phyloP scores from a whole-genome alignment of 2,113 vertebrate genomes.

The Cyphomyrus discorhynchus region DNA sequence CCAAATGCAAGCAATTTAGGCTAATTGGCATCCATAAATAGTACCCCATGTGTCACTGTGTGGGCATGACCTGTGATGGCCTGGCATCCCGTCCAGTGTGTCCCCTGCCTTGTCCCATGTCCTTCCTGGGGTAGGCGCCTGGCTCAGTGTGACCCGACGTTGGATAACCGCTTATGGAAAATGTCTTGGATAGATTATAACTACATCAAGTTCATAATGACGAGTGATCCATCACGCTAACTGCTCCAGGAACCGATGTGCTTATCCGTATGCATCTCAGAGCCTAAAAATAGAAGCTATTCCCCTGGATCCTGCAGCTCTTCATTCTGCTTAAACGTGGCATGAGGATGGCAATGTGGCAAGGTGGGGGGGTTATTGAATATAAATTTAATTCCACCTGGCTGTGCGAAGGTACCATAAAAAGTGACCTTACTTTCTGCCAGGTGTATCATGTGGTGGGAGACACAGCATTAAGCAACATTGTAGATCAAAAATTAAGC shows the following conservation, averaged over 20 bases:
- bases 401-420: constrained; percentile 44
- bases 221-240: background rate
- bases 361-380: constrained; percentile 25
- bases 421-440: constrained; percentile 51
- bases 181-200: background rate
- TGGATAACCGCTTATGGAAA: background rate
- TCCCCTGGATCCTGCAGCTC: background rate
- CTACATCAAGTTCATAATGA: background rate
- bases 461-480: constrained; percentile 37
- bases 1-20: background rate
- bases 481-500: constrained; percentile 38
- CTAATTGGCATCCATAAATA: background rate
- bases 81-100: background rate
- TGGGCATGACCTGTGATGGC: background rate
- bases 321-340: background rate
- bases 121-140: background rate
- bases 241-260: background rate
- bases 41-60: background rate
- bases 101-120: background rate
- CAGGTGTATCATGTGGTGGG: constrained; percentile 36
- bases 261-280: background rate
- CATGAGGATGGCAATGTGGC: constrained; percentile 2
- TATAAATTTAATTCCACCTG: constrained; percentile 60
- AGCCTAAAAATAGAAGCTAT: background rate
- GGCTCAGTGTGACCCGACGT: background rate